Base-by-base conservation (phyloP, 2,797 vertebrate species). In the Tamandua tetradactyla region DNA sequence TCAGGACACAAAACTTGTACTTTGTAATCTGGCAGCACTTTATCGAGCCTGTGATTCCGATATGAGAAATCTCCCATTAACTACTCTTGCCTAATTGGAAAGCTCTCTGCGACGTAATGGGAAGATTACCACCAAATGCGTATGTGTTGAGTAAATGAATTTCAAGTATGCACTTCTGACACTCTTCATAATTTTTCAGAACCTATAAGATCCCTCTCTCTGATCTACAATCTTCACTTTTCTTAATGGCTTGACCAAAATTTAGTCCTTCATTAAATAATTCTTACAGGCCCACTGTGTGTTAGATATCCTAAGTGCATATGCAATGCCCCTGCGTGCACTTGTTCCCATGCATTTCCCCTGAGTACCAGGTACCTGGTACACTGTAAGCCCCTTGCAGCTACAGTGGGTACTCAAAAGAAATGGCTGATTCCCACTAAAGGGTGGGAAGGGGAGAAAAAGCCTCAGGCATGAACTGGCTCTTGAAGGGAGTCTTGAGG, bases 1-100 rank as follows among this genome's bases (percentile, higher is more conserved):
- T 79, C 35, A 90, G 66, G 83, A 90, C 47, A 62, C 35, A 75
- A 40, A 42, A 85, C 61, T 12, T 27, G 81, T 76, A 66, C 30
- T 79, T 76, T 79, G 20, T 71, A 93, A 88, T 68, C 52, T 95
- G 87, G 76, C 68, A 93, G 57, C 2, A 27, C 52, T 57, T 74
- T 7, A 7, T 52, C 27, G 78, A 23, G 37, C 52, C 49, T 93
- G 52, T 94, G 85, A 57, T 47, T 32, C 22, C 57, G 14, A 68
- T 66, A 71, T 82, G 78, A 44, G 90, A 85, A 93, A 87, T 86
- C n/a, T 84, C 75, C 75, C 62, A 93, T 30, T 55, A 64, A 87
- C 7, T 27, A 49, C n/a, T 81, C n/a, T 22, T 74, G 20, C 30
- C 32, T 74, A 52, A 18, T 69, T n/a, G 84, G 35, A 89, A 82